Conservation (phyloP, 2,113 vertebrate genomes). For the Cephalopterus ornatus region DNA sequence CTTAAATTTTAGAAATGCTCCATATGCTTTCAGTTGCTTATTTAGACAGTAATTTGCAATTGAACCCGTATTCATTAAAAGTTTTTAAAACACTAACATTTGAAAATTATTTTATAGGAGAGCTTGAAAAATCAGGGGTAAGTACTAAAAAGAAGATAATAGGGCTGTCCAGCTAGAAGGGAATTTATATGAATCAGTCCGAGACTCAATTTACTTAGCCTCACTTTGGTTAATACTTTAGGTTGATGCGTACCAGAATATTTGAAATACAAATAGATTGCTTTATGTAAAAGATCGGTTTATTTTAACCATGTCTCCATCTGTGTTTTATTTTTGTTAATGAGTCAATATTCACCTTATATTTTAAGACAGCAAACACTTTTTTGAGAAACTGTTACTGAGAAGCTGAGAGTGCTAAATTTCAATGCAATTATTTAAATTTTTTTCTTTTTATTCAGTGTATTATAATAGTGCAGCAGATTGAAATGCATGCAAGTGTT, state of each 20-base stretch:
- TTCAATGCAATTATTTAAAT: conserved; percentile 6
- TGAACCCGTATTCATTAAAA: neutral
- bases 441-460: conserved; percentile 1
- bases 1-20: neutral
- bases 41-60: neutral
- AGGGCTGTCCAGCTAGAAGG: neutral
- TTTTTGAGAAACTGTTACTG: neutral
- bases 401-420: neutral
- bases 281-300: neutral
- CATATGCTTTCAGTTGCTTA: neutral
- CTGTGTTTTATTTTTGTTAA: conserved; percentile 30
- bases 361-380: neutral
- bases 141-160: neutral
- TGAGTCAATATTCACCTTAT: conserved; percentile 33
- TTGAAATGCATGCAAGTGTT: neutral
- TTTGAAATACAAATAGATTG: neutral
- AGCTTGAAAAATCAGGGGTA: neutral
- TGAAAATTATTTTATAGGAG: neutral
- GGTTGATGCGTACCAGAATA: neutral
- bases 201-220: neutral
- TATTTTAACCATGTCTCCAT: conserved; percentile 21
- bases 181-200: neutral
- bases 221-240: neutral
- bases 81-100: neutral
- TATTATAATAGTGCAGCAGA: neutral